phyloP scores from a whole-genome alignment of 2,113 vertebrate species.

The Tyto alba region DNA sequence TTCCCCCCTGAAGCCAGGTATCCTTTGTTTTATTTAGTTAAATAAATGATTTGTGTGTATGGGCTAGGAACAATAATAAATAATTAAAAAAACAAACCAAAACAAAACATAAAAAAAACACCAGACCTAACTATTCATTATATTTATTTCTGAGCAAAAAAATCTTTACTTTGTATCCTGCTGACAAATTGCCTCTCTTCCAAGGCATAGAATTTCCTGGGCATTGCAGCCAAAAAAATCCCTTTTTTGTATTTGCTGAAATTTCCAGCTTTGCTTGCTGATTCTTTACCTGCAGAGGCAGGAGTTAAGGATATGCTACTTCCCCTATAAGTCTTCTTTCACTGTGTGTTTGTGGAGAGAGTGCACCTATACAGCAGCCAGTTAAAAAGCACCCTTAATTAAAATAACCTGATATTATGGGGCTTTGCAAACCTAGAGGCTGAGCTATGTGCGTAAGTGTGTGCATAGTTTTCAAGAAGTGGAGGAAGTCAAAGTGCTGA shows the following conservation, averaged over 20 bases:
- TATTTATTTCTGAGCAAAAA: constrained; percentile 39
- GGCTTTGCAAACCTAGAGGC: background rate
- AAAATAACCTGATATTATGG: background rate
- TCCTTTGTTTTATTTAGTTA: constrained; percentile 1
- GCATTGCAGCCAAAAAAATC: background rate
- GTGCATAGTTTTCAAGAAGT: background rate
- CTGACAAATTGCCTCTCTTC: constrained; percentile 57
- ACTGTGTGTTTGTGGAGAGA: background rate
- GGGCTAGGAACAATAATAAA: background rate
- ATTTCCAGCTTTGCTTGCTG: background rate
- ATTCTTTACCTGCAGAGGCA: background rate
- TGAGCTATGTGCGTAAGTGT: background rate
- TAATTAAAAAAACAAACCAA: background rate
- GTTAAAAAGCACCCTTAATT: background rate
- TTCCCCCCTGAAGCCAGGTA: background rate
- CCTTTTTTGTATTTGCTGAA: background rate
- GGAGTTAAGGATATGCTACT: background rate
- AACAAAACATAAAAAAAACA: background rate
- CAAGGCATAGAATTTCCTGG: constrained; percentile 14
- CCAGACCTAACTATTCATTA: background rate
- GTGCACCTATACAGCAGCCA: background rate
- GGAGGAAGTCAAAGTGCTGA: background rate
- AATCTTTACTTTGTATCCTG: constrained; percentile 37
- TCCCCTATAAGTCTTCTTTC: background rate
- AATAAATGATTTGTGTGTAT: background rate